Base-by-base conservation (phyloP, 2,797 vertebrate species). In the Falco concolor region DNA sequence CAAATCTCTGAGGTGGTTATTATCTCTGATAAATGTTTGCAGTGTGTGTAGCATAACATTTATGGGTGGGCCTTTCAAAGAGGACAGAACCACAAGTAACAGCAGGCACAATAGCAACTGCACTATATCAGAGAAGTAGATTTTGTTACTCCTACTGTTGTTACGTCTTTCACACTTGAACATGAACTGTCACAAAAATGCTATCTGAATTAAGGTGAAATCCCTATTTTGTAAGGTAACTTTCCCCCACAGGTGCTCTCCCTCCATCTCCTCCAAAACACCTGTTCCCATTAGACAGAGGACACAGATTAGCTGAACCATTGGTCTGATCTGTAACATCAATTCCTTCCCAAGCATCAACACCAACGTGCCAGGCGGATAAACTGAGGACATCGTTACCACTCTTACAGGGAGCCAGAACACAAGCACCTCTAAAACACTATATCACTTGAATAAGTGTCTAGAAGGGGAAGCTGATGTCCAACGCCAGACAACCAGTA, bases 1-100 rank as follows among this genome's bases (percentile, higher is more conserved):
- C 38, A 50, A n/a, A 50, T 2, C 65, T 52, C 52, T 3, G 30
- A 6, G 67, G 30, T 2, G 2, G 25, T 30, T 38, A 9, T 22
- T 34, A 2, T 16, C 67, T 60, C 80, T 53, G 59, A 2, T 16
- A 24, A 70, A 36, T 4, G 42, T 53, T 23, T 84, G 76, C 63
- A 65, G 83, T 0, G 0, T 9, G 19, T 22, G 78, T 21, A n/a
- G 11, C n/a, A 14, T 25, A 3, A 10, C 6, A 15, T 16, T 56
- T 38, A 13, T 16, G 61, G 73, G 44, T 54, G 77, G 23, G 42
- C 34, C 63, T 14, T 30, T 20, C 44, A 13, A 5, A 50, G 27
- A 52, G 76, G 30, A 21, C 40, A 9, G 20, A 32, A 15, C 32
- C 60, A 28, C 64, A 53, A 25, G 6, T 1, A 15, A 8, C 14